Conservation (phyloP, 1,140 invertebrate species). For the Anagrus nilaparvatae region DNA sequence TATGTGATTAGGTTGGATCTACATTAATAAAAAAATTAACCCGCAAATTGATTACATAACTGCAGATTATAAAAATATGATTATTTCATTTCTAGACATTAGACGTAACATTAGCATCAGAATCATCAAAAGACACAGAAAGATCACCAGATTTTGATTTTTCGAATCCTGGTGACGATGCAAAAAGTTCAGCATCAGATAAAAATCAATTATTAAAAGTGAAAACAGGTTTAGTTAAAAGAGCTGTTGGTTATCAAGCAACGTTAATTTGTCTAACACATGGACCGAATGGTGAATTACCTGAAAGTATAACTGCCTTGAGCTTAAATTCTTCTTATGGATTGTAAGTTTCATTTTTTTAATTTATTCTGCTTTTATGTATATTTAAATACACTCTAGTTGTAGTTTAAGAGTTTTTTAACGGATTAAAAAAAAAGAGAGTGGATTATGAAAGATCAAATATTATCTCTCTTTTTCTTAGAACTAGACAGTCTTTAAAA, state of each 20-base stretch:
- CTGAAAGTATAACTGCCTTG: constrained; percentile 77
- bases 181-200: constrained; percentile 33
- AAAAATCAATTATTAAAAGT: constrained; percentile 55
- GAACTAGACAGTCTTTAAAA: too few species aligned
- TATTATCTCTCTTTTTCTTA: too few species aligned
- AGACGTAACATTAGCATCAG: constrained; percentile 81
- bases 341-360: constrained; percentile 82
- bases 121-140: constrained; percentile 68
- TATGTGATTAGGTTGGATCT: too few species aligned
- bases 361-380: too few species aligned
- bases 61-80: neutral
- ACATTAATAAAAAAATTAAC: neutral
- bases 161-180: constrained; percentile 48
- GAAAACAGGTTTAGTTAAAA: constrained; percentile 63
- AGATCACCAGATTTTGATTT: constrained; percentile 69
- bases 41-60: neutral
- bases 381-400: too few species aligned
- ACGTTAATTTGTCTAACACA: constrained; percentile 87
- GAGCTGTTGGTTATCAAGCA: constrained; percentile 87
- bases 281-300: constrained; percentile 66
- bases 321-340: constrained; percentile 93
- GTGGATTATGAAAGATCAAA: too few species aligned
- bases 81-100: constrained; percentile 50
- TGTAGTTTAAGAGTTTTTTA: too few species aligned
- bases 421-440: too few species aligned